Evolutionary conservation across 2,797 vertebrate genomes (phyloP).

Genomic region (Scyliorhinus canicula): DNA sequence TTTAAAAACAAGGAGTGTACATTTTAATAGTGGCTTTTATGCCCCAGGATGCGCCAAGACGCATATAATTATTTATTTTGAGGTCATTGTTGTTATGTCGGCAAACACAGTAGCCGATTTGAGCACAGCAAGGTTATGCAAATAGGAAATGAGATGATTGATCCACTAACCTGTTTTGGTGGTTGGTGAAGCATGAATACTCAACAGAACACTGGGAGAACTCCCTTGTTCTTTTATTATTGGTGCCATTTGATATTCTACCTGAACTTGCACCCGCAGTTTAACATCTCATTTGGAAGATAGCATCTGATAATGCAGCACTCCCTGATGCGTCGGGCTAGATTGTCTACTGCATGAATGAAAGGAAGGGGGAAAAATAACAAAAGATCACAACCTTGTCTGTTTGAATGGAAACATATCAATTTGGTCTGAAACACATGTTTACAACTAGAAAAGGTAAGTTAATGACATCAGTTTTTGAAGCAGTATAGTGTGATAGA

Average conservation of each 20-base stretch:
- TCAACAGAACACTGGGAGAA: background rate
- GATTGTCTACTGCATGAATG: background rate
- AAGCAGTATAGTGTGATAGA: background rate
- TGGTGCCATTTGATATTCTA: background rate
- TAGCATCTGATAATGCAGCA: background rate
- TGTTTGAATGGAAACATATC: background rate
- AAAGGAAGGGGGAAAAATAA: background rate
- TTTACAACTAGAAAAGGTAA: background rate
- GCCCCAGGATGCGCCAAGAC: background rate
- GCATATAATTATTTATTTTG: background rate
- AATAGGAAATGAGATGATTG: background rate
- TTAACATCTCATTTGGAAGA: background rate
- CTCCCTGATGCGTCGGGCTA: background rate
- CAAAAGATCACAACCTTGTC: background rate
- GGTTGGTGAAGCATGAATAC: background rate
- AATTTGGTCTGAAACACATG: background rate
- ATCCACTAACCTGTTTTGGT: background rate
- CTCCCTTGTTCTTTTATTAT: background rate
- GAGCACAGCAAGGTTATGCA: background rate
- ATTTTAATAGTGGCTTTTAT: background rate
- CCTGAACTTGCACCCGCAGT: background rate
- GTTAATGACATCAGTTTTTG: background rate
- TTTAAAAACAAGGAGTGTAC: background rate
- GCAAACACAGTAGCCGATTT: background rate
- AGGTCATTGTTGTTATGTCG: background rate